These are phyloP conservation scores for Volucella inanis DNA, from an alignment of 2,888 invertebrate species.

Conservation along the genomic window DNA sequence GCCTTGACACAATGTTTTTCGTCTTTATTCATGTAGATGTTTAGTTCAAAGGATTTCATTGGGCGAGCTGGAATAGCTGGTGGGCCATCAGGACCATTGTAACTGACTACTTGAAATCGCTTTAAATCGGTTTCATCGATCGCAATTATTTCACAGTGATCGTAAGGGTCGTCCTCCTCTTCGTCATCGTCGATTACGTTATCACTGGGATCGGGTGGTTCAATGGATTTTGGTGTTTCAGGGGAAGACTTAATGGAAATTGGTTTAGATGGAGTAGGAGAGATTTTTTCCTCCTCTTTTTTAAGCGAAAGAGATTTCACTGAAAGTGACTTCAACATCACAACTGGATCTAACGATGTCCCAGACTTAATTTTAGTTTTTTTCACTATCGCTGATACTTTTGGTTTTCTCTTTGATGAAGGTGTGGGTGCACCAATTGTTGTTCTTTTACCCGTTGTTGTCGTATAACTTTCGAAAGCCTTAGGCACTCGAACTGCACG, in stretches of 20 bases:
- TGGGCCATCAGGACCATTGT: slow-evolving; percentile 57
- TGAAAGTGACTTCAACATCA: slow-evolving; percentile 36
- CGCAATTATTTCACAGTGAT: slow-evolving; percentile 56
- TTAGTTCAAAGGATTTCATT: slow-evolving; percentile 76
- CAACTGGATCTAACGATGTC: slow-evolving; percentile 32
- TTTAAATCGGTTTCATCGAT: slow-evolving; percentile 59
- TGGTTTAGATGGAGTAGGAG: neutral
- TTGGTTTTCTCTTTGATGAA: slow-evolving; percentile 16
- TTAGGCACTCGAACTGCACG: slow-evolving; percentile 46
- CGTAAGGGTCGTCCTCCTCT: slow-evolving; percentile 75
- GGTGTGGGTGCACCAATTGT: neutral
- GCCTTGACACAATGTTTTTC: slow-evolving; percentile 79
- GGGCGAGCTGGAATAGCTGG: slow-evolving; percentile 17
- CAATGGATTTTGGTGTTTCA: slow-evolving; percentile 6
- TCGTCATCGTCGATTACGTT: slow-evolving; percentile 61
- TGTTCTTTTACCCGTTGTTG: neutral
- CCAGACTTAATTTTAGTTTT: slow-evolving; percentile 2
- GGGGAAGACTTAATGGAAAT: slow-evolving; percentile 5
- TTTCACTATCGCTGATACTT: neutral
- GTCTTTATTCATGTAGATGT: slow-evolving; percentile 78
- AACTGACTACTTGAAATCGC: slow-evolving; percentile 19
- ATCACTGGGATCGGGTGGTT: slow-evolving; percentile 1
- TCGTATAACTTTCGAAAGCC: slow-evolving; percentile 42
- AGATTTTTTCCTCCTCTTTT: slow-evolving; percentile 7
- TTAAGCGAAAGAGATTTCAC: neutral